Conservation (phyloP, 1,140 invertebrate genomes). For the Aporrectodea caliginosa region DNA sequence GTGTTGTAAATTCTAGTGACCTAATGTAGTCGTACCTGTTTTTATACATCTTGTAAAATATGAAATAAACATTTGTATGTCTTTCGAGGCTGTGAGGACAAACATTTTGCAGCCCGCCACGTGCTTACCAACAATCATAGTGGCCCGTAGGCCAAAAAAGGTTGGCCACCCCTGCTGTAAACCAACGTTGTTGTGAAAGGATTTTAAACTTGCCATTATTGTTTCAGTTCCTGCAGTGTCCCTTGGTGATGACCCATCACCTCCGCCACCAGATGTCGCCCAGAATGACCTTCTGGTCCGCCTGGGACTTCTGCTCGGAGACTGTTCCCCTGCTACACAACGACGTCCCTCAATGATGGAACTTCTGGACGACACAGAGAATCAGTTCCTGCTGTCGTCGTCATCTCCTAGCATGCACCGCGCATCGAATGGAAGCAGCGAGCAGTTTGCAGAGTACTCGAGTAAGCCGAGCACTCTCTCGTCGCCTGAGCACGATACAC, state of each 20-base stretch:
- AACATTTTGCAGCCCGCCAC: no score
- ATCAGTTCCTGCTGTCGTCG: not conserved
- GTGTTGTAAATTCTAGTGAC: no score
- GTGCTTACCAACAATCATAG: no score
- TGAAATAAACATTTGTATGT: no score
- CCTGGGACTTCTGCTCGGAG: slow-evolving; percentile 75
- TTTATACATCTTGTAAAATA: no score
- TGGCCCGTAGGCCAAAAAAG: no score
- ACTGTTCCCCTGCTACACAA: slow-evolving; percentile 42
- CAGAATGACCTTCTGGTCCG: slow-evolving; percentile 78
- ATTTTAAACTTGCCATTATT: no score
- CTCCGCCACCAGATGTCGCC: slow-evolving; percentile 53
- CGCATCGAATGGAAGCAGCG: not conserved
- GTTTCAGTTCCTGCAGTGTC: no score
- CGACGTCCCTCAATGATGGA: slow-evolving; percentile 35
- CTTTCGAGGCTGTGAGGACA: no score
- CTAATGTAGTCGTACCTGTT: no score
- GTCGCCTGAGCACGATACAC: not conserved
- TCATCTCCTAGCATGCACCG: not conserved
- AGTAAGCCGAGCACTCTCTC: not conserved
- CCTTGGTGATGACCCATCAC: slow-evolving; percentile 41
- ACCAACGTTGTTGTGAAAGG: no score
- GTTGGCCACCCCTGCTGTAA: no score
- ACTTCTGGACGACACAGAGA: slow-evolving; percentile 30
- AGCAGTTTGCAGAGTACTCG: not conserved